Conservation (phyloP, 1,140 invertebrate species). For the Sminthurides bifidus region DNA sequence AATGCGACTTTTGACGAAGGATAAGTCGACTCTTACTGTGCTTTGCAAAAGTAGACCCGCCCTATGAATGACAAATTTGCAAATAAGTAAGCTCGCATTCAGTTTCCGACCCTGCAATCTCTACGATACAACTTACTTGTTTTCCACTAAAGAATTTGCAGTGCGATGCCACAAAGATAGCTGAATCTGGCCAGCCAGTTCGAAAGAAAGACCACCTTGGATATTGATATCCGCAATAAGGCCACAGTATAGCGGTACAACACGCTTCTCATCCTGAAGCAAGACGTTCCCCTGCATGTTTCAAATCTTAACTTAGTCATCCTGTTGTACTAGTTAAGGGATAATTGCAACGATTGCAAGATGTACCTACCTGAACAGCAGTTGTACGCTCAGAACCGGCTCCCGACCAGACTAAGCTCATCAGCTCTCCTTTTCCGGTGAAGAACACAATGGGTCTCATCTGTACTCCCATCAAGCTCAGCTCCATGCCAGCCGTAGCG, state of each 20-base stretch:
- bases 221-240: constrained; percentile 56
- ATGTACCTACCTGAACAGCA: constrained; percentile 54
- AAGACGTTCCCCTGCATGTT: neutral
- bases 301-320: neutral
- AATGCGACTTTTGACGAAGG: too few species aligned
- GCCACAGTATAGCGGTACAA: constrained; percentile 58
- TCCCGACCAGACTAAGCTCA: constrained; percentile 80
- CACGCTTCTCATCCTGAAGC: constrained; percentile 53
- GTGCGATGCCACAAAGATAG: constrained; percentile 78
- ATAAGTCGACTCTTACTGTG: too few species aligned
- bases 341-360: constrained; percentile 2
- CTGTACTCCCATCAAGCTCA: constrained; percentile 62
- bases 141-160: constrained; percentile 66
- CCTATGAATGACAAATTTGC: too few species aligned
- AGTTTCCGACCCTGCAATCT: neutral
- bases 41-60: too few species aligned
- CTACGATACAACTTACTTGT: constrained; percentile 44
- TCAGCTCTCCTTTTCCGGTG: constrained; percentile 66
- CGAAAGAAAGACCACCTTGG: constrained; percentile 62
- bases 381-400: constrained; percentile 67
- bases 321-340: neutral
- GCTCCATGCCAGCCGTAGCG: constrained; percentile 71
- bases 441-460: constrained; percentile 76
- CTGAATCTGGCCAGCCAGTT: constrained; percentile 69
- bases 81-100: too few species aligned